Base-by-base conservation (phyloP, 2,797 vertebrate genomes). In the Schizopygopsis pylzovi region DNA sequence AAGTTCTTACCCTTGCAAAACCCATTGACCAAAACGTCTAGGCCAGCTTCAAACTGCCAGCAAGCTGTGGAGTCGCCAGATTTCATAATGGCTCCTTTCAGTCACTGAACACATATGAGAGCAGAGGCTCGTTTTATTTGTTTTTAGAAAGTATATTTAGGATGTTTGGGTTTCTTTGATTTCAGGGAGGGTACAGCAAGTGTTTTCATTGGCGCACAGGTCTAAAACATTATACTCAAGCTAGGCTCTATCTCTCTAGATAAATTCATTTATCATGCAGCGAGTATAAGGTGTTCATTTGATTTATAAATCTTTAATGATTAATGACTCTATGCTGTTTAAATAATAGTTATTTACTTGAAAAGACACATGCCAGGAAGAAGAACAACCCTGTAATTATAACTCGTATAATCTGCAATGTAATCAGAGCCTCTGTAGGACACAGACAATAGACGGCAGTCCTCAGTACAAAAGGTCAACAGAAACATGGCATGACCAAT, bases 11-110 rank as follows among this genome's bases (percentile, higher is more conserved):
- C 41, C 43, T 56, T 16, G 70, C 79, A 76, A 77, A 86, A 77
- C 71, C 20, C n/a, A 54, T 11, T 65, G 79, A 81, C 76, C 83
- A 85, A 79, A 78, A 76, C 52, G 6, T 82, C 18, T 28, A 61
- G 81, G 43, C 54, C 73, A n/a, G 49, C 56, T 80, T 85, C 13
- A 85, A 82, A 54, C 73, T 80, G 67, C 85, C 85, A 76, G 84
- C 59, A 43, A 61, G 72, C 63, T 9, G 33, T 43, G 16, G 43
- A 68, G 49, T 56, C 65, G 89, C 70, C 87, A 88, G 39, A 25
- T 43, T n/a, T 43, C 61, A 85, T 84, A 77, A 84, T 73, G 54
- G 73, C 37, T 47, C 22, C 68, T 71, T 86, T 81, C 67, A 82
- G 82, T 56, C 75, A 61, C 68, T 84, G 78, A 54, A 78, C 59